Base-by-base conservation (phyloP, 1,140 invertebrate species). In the Ridgeia piscesae region DNA sequence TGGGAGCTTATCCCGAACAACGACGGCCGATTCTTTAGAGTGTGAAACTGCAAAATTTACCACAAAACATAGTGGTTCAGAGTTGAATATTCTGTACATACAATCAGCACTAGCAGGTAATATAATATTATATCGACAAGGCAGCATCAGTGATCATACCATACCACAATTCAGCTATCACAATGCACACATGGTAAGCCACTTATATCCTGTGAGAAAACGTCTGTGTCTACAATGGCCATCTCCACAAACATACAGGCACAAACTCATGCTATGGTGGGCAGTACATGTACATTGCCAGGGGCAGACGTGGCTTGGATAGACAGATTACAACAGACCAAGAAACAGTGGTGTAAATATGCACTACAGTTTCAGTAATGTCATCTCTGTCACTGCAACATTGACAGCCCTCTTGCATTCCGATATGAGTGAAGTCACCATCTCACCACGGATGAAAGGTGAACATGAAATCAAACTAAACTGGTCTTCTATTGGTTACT, bases 141-240 rank as follows among this genome's bases (percentile, higher is more conserved):
- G 58, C 58, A 77, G 58, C 58, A 77, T 77, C 58, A 77, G 58
- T 77, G 58, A 77, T 77, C 58, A 77, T 77, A 77, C 58, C 58
- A 77, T 77, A 77, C 58, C 14, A 77, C 58, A 77, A 77, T 27
- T 77, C 17, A 77, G 58, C 58, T 77, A 77, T 77, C 58, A 77
- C 58, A 77, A 77, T 77, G 58, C 58, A 77, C 58, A 77, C 4
- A 31, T 21, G 58, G 58, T 31, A 77, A 77, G 58, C 58, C 58
- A 77, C 27, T 77, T 77, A 77, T 77, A 77, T 77, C 27, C 58
- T 77, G 27, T 77, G 42, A 42, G 42, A 42, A 77, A 77, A 77
- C 27, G 11, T 77, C 58, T 77, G 58, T 31, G 8, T 77, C 58
- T 77, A 77, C 58, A 77, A 21, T 21, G 58, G 58, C 14, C 27